Evolutionary conservation across 2,797 vertebrate genomes (phyloP).

Genomic region (Melanotaenia parkinsoni): DNA sequence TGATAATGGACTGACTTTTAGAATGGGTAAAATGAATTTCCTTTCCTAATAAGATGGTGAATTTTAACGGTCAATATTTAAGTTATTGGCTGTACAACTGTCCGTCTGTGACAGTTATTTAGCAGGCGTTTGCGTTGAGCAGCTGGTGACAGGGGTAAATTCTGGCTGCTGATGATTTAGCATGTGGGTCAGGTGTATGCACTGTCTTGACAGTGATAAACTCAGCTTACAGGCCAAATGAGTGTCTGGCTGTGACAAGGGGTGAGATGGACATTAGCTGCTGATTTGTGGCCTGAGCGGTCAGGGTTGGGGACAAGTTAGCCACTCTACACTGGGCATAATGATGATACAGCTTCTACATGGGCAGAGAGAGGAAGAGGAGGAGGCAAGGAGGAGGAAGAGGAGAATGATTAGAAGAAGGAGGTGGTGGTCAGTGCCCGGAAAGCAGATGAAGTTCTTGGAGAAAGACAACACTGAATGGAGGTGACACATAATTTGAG

Average conservation of each 20-base stretch:
- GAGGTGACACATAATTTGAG: constrained; percentile 79
- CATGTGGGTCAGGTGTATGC: constrained; percentile 75
- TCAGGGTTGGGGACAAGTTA: constrained; percentile 74
- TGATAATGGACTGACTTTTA: constrained; percentile 72
- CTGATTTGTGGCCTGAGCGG: constrained; percentile 78
- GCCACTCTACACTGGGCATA: constrained; percentile 64
- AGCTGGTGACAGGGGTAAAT: constrained; percentile 70
- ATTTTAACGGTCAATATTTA: constrained; percentile 70
- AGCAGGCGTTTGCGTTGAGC: constrained; percentile 71
- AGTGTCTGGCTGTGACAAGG: constrained; percentile 75
- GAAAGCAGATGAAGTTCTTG: constrained; percentile 70
- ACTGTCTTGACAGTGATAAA: constrained; percentile 75
- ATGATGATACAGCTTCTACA: constrained; percentile 74
- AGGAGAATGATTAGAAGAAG: constrained; percentile 52
- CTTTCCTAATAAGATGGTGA: constrained; percentile 71
- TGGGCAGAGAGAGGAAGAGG: constrained; percentile 25
- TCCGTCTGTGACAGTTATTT: constrained; percentile 74
- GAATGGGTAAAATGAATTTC: constrained; percentile 65
- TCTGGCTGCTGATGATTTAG: constrained; percentile 75
- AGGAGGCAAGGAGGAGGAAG: constrained; percentile 33
- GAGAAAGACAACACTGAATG: constrained; percentile 68
- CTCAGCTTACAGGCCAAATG: constrained; percentile 75
- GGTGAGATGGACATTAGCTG: constrained; percentile 79
- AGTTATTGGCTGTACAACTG: constrained; percentile 71
- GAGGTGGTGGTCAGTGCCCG: constrained; percentile 58